Evolutionary conservation across 2,888 invertebrate species (phyloP), one percentile per base, ranked within the genome.

Genomic region (Brachyptera putata): DNA sequence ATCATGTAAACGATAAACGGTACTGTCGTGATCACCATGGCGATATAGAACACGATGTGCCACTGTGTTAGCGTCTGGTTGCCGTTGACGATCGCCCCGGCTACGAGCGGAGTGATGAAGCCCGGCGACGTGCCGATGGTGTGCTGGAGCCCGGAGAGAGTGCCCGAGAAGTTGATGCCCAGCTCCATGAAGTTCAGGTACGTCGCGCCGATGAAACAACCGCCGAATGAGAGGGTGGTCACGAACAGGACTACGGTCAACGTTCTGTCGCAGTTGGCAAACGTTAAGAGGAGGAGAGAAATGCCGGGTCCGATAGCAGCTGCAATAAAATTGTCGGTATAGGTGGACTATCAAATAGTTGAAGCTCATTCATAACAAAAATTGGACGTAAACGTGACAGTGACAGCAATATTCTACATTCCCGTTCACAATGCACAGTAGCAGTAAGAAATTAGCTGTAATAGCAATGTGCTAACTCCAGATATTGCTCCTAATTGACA

Each of bases 121-220:
- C 49, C 58, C 25, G 50, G 48, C n/a, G 36, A n/a, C 13, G 22
- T 36, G 16, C 49, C 49, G 1, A 58, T 24, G 4, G 58, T 58
- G 49, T 49, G 58, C 49, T 48, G 48, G 4, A 58, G n/a, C 9
- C 58, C 58, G 1, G 30, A 30, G 21, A 58, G 50, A 1, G 58
- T 58, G 24, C 58, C 58, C 5, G 58, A 24, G 49, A 30, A 58
- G 50, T 58, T 58, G 7, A 48, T 18, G 18, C 58, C 58, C 14
- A 58, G 58, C 22, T 58, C 58, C 48, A 58, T 39, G 24, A 48
- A 46, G 50, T 49, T 58, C 26, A 50, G 49, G 25, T 37, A 48
- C 7, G 49, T 58, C 5, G 49, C 34, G 34, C 58, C 58, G 14
- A 34, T 36, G 16, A 36, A 58, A 50, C 30, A 58, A 18, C 36